Conservation (phyloP, 2,888 invertebrate species). For the Nomada ruficornis region DNA sequence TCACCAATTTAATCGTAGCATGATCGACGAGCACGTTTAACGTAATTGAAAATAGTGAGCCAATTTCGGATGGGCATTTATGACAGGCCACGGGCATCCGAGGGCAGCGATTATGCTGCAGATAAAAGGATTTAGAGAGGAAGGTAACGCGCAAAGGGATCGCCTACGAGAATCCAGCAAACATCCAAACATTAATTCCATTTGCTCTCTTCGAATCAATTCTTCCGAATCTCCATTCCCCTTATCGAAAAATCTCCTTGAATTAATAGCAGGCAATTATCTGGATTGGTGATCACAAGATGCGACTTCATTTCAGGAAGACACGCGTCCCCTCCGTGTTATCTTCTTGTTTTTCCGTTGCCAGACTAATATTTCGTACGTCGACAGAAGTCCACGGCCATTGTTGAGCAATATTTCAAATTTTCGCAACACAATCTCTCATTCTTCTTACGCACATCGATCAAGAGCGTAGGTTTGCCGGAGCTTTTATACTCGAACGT, state of each 20-base stretch:
- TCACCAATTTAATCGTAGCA: no score
- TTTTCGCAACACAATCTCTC: background rate
- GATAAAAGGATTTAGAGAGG: slow-evolving; percentile 20
- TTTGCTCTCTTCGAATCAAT: slow-evolving; percentile 46
- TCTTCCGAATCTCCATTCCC: slow-evolving; percentile 20
- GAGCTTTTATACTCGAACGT: background rate
- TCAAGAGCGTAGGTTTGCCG: background rate
- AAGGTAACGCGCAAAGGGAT: slow-evolving; percentile 1
- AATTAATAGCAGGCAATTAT: slow-evolving; percentile 76
- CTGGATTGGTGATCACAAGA: slow-evolving; percentile 71
- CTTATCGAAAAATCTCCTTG: slow-evolving; percentile 60
- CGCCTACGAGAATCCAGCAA: slow-evolving; percentile 18
- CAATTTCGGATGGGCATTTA: slow-evolving; percentile 2
- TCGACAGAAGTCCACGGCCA: background rate
- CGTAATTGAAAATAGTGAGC: background rate
- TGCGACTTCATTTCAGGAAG: slow-evolving; percentile 38
- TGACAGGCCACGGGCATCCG: background rate
- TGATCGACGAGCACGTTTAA: no score
- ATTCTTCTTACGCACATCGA: background rate
- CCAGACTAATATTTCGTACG: slow-evolving; percentile 21
- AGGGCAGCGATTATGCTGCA: background rate
- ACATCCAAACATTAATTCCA: slow-evolving; percentile 53
- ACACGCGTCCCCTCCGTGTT: background rate
- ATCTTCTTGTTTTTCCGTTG: no score
- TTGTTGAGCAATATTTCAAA: background rate